phyloP scores from a whole-genome alignment of 2,797 vertebrate genomes.

The Esox lucius region DNA sequence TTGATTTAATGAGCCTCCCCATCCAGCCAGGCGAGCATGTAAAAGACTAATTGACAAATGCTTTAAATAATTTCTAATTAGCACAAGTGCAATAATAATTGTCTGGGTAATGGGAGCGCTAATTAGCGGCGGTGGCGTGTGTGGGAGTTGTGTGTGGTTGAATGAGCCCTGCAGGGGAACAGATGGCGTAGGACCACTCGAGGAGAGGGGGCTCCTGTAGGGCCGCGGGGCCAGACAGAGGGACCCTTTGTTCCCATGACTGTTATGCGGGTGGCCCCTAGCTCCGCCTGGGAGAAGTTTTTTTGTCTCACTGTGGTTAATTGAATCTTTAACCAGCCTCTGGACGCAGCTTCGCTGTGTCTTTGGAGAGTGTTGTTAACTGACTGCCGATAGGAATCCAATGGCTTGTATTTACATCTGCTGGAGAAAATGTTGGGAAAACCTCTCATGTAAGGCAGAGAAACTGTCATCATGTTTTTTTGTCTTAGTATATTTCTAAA shows the following conservation, averaged over 20 bases:
- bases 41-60: slow-evolving; percentile 85
- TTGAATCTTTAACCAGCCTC: slow-evolving; percentile 2
- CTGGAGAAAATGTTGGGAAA: neutral
- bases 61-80: slow-evolving; percentile 89
- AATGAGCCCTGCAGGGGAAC: slow-evolving; percentile 81
- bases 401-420: neutral
- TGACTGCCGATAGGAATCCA: neutral
- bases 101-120: slow-evolving; percentile 77
- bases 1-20: slow-evolving; percentile 70
- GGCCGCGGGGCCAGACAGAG: slow-evolving; percentile 60
- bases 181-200: slow-evolving; percentile 80
- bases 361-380: neutral
- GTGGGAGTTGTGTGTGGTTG: slow-evolving; percentile 62
- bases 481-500: neutral
- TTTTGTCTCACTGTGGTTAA: slow-evolving; percentile 10
- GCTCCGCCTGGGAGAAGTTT: slow-evolving; percentile 23
- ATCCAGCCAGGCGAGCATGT: slow-evolving; percentile 67
- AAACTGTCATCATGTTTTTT: neutral
- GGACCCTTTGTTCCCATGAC: slow-evolving; percentile 80
- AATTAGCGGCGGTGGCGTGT: slow-evolving; percentile 75
- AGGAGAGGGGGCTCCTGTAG: slow-evolving; percentile 53
- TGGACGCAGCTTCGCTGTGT: neutral
- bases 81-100: slow-evolving; percentile 85
- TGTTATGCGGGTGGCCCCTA: slow-evolving; percentile 84
- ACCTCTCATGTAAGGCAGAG: neutral